Evolutionary conservation across 2,888 invertebrate genomes (phyloP).

Genomic region (Drosophila merina): DNA sequence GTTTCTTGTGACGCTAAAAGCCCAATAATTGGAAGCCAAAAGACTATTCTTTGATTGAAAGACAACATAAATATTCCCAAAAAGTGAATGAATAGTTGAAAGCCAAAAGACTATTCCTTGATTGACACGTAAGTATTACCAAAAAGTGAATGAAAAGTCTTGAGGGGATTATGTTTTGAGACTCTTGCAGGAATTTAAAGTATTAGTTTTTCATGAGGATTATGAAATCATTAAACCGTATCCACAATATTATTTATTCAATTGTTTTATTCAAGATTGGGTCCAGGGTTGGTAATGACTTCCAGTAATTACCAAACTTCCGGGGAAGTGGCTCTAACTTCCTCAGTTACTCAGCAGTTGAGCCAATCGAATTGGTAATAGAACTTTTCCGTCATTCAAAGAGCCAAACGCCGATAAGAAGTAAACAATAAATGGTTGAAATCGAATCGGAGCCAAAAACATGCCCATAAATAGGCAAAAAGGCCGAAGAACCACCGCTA

Average conservation of each 20-base stretch:
- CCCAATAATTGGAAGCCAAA: background rate
- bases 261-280: background rate
- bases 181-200: conserved; percentile 1
- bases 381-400: conserved; percentile 29
- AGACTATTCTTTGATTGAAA: conserved; percentile 6
- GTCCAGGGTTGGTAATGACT: background rate
- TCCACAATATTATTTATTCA: background rate
- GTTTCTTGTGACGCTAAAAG: conserved; percentile 4
- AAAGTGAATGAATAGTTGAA: background rate
- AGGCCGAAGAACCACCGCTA: conserved; percentile 29
- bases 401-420: conserved; percentile 51
- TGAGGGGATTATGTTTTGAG: conserved; percentile 7
- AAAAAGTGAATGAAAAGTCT: background rate
- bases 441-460: conserved; percentile 47
- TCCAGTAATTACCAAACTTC: conserved; percentile 7
- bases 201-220: background rate
- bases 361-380: conserved; percentile 34
- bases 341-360: conserved; percentile 28
- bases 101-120: background rate
- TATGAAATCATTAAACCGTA: background rate
- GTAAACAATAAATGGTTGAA: conserved; percentile 32
- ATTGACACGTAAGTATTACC: conserved; percentile 19
- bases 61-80: conserved; percentile 13
- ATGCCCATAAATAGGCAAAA: conserved; percentile 74
- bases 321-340: conserved; percentile 14